Evolutionary conservation across 92 coral and sea anemone genomes (phyloP), one percentile per base, ranked within the genome.

Genomic region (Palythoa heliodiscus): DNA sequence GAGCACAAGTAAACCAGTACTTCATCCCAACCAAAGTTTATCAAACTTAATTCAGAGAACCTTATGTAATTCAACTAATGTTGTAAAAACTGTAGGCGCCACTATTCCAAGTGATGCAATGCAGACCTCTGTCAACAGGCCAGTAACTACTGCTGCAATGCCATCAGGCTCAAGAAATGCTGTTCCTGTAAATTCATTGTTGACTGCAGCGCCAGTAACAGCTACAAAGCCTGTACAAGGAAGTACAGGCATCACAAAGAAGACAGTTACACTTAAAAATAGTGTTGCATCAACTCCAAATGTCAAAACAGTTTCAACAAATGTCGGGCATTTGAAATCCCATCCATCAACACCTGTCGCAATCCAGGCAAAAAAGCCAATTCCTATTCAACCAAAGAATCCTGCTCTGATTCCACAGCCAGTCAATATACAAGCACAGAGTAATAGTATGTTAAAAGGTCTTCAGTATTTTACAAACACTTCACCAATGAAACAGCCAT

Each of bases 371-470:
- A 93, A 95, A 77, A 95, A 93, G 57, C 95, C 97, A 15, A 92
- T 93, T 35, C 93, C 97, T 47, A 95, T 91, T 55, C 97, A 95
- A 73, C 95, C 95, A 17, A 93, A 95, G 82, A 95, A 92, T 24
- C 94, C 87, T 75, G 81, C 89, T 29, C 76, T 86, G 69, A 73
- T 77, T 68, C 79, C 93, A n/a, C 84, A 80, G 43, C 84, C 84
- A 16, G 24, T 80, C 60, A 87, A 71, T 38, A 86, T 88, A 3
- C 72, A 86, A 38, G 73, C 82, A 29, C 87, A 86, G 23, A 78
- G 82, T 66, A 84, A 86, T 9, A 87, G 71, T 63, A 67, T 89
- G 29, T 52, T 76, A 63, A 70, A 84, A 68, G 88, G 88, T 4
- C 90, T 71, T 64, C 89, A 87, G 20, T 80, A 80, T 24, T 80